Conservation (phyloP, 1,140 invertebrate species). For the Drosophila funebris region DNA sequence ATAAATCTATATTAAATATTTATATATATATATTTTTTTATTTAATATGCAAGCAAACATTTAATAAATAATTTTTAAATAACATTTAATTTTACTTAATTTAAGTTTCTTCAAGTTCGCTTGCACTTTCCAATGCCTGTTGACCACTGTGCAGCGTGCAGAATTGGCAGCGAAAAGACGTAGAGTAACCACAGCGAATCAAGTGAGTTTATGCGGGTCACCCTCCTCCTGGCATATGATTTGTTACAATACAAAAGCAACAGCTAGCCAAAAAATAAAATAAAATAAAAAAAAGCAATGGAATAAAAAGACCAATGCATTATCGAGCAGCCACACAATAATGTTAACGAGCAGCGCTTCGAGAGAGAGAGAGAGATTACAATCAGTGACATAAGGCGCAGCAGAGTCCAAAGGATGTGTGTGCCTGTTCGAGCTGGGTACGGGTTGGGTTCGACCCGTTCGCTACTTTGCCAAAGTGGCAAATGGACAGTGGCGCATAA, state of each 20-base stretch:
- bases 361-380: slow-evolving; percentile 68
- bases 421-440: background rate
- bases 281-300: slow-evolving; percentile 25
- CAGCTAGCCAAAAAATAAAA: slow-evolving; percentile 45
- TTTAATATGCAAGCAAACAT: too few species aligned
- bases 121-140: background rate
- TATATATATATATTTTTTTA: too few species aligned
- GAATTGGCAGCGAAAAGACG: slow-evolving; percentile 54
- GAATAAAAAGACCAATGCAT: slow-evolving; percentile 64
- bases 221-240: slow-evolving; percentile 45
- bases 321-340: slow-evolving; percentile 56
- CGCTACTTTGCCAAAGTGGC: slow-evolving; percentile 30
- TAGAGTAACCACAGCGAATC: slow-evolving; percentile 42
- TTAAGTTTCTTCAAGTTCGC: background rate
- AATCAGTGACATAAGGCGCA: slow-evolving; percentile 78
- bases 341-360: slow-evolving; percentile 72
- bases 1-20: too few species aligned
- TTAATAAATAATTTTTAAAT: too few species aligned
- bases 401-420: slow-evolving; percentile 41
- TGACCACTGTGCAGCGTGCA: slow-evolving; percentile 17
- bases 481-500: slow-evolving; percentile 44
- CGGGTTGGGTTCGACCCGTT: slow-evolving; percentile 19
- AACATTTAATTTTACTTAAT: background rate
- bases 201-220: slow-evolving; percentile 63
- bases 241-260: slow-evolving; percentile 54